Evolutionary conservation across 2,113 vertebrate species (phyloP), one percentile per base, ranked within the genome.

Genomic region (Leucoraja erinaceus): DNA sequence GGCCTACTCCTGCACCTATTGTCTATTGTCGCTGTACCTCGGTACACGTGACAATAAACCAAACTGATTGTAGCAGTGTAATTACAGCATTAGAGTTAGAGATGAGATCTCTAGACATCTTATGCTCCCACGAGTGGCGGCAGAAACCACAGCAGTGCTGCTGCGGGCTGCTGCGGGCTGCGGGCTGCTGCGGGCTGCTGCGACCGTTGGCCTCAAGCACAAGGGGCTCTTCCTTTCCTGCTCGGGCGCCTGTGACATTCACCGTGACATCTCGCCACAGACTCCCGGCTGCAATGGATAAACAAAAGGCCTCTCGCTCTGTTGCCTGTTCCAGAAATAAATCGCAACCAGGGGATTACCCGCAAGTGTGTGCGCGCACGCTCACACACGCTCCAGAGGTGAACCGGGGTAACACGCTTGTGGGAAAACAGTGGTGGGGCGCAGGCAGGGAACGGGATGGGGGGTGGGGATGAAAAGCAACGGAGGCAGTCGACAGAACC

Each of bases 251-350:
- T 66, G 84, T 66, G 84, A 63, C 78, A 81, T 63, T 88, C 63
- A 84, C 6, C 4, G 83, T 61, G 83, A 86, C 56, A 86, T 86
- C n/a, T 86, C 83, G n/a, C 33, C 38, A 47, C 38, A 47, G 38
- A 3, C 83, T 11, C 25, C 16, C 28, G 2, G 28, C 6, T n/a
- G 59, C 56, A 63, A 31, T 6, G 2, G 61, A 25, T 11, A 88
- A 88, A 88, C 54, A 66, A 88, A 88, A 66, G 84, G 56, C 11
- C 28, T 88, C 84, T 88, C 84, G 31, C n/a, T 61, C 59, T 88
- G 61, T 14, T 0, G 10, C 0, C 78, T 81, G 78, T 38, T 81
- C 78, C 47, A 22, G 38, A 81, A 54, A 81, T 81, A 0, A 81
- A 81, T 8, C 54, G 12, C 47, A 1, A 81, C 47, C 33, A 54